Evolutionary conservation across 2,797 vertebrate genomes (phyloP), one percentile per base, ranked within the genome.

Genomic region (Melopsittacus undulatus): DNA sequence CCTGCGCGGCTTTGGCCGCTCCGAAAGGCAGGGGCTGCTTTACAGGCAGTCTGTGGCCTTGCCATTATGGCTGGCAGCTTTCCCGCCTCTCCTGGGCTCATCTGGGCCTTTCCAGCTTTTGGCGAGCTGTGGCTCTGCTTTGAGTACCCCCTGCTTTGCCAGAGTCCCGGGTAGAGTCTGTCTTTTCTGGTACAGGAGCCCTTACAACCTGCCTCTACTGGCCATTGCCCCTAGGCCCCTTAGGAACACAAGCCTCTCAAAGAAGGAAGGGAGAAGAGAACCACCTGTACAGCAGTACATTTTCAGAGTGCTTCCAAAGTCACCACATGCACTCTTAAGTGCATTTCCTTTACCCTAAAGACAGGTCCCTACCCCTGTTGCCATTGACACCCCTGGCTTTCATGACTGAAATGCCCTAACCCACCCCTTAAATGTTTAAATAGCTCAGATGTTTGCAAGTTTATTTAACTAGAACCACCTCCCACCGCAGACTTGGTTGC

Each of bases 161-260:
- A 3, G 51, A 9, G 56, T 49, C 13, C 20, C 4, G 0, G 6
- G 27, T 16, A 2, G 7, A 2, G 54, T 17, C 26, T 54, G 45
- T 8, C 12, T 5, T 0, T 11, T 38, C 75, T 22, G 64, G 19
- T 29, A 42, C 3, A 0, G 2, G 46, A 86, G 40, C 69, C 40
- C 13, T 59, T 49, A 51, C 36, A 48, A 15, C 12, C 7, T 38
- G 11, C 2, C 9, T 32, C 2, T 27, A 19, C 18, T 70, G 80
- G 12, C 12, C 15, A 1, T 27, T 63, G 82, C 38, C 32, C 24
- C 11, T 9, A 4, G 51, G 43, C 51, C 57, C 51, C 27, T 66
- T 18, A 30, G 9, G 46, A 40, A 6, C 11, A 12, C 27, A 27
- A 27, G 30, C 30, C n/a, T 13, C 4, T 40, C 8, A 32, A 24